These are phyloP conservation scores for Maconellicoccus hirsutus DNA, from an alignment of 1,140 invertebrate species.

Conservation along the genomic window DNA sequence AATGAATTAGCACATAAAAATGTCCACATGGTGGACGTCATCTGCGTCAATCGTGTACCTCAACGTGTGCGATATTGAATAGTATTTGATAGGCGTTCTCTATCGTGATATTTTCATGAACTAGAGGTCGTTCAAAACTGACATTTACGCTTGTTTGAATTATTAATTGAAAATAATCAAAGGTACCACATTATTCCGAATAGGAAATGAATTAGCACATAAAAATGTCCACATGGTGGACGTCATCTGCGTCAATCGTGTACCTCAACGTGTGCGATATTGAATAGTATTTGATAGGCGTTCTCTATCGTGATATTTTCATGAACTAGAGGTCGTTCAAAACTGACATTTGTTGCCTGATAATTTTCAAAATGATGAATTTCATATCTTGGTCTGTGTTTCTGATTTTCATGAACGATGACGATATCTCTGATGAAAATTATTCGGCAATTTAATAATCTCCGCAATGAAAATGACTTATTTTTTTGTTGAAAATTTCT, in stretches of 20 bases:
- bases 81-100: slow-evolving; percentile 3
- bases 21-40: neutral
- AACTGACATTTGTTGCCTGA: too few species aligned
- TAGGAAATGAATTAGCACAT: too few species aligned
- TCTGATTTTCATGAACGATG: slow-evolving; percentile 1
- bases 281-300: too few species aligned
- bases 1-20: neutral
- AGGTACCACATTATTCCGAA: too few species aligned
- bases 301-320: too few species aligned
- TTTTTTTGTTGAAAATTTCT: neutral
- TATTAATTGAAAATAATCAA: too few species aligned
- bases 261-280: too few species aligned
- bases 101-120: neutral
- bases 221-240: too few species aligned
- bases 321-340: too few species aligned
- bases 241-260: too few species aligned
- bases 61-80: neutral
- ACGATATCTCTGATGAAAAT: neutral
- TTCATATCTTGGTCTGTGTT: slow-evolving; percentile 13
- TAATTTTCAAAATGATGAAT: neutral
- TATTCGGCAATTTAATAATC: neutral
- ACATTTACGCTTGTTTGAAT: too few species aligned
- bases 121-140: neutral
- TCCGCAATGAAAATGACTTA: neutral
- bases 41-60: neutral